A percentile compares a stretch with the other conserved stretches of the same genome.
Evolutionary conservation across 2,888 invertebrate genomes (phyloP).

Genomic region (Prosopocoilus inquinatus): DNA sequence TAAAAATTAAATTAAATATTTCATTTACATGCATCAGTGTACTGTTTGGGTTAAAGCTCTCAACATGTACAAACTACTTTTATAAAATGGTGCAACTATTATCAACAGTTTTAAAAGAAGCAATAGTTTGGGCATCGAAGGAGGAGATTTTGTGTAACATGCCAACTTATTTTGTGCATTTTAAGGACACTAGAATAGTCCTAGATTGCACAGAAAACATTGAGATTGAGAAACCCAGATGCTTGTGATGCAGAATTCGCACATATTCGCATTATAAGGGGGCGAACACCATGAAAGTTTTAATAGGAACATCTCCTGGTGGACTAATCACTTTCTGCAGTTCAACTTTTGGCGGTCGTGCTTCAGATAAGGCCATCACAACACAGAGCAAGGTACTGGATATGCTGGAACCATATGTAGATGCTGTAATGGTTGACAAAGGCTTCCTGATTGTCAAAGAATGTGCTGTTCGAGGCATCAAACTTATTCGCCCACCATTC

Average conservation of each 20-base stretch:
- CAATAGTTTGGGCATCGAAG: neutral
- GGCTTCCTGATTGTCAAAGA: slow-evolving; percentile 32
- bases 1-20: too few relatives aligned
- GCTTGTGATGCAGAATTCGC: slow-evolving; percentile 25
- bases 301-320: slow-evolving; percentile 28
- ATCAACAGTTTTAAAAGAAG: neutral
- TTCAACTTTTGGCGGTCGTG: slow-evolving; percentile 27
- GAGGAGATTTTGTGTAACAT: slow-evolving; percentile 4
- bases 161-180: slow-evolving; percentile 26
- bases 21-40: too few relatives aligned
- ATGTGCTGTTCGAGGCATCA: too few relatives aligned
- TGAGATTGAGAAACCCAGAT: slow-evolving; percentile 26
- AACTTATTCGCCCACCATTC: too few relatives aligned
- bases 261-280: slow-evolving; percentile 25
- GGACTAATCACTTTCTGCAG: slow-evolving; percentile 29
- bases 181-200: slow-evolving; percentile 26
- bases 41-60: too few relatives aligned
- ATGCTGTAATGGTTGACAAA: slow-evolving; percentile 34
- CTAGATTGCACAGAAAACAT: slow-evolving; percentile 36
- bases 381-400: slow-evolving; percentile 24
- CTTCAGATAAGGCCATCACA: slow-evolving; percentile 28
- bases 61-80: neutral
- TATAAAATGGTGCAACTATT: neutral
- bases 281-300: slow-evolving; percentile 26
- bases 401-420: slow-evolving; percentile 14